Base-by-base conservation (phyloP, 2,888 invertebrate genomes). In the Rosalia funebris region DNA sequence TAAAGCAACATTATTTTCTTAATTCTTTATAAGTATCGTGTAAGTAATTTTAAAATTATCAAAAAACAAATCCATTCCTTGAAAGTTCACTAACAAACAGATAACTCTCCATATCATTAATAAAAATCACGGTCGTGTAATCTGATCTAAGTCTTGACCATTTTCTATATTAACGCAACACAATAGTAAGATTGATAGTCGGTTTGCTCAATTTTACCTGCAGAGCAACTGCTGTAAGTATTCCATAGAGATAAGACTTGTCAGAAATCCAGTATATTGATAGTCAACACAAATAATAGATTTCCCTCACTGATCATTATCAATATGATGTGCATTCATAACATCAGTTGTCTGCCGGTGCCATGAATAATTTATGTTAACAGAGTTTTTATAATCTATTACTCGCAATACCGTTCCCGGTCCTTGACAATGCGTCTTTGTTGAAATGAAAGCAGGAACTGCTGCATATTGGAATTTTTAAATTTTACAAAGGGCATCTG, bases 211-310 rank as follows among this genome's bases (percentile, higher is more conserved):
- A 32, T n/a, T 10, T 32, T 31, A 31, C 31, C 31, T 31, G 25
- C 31, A 47, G 46, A 31, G 5, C 16, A n/a, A 41, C 4, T 1
- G 15, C 11, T 4, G 1, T 15, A 15, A 34, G n/a, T 5, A 15
- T 7, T 12, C 1, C 4, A 46, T 46, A 9, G n/a, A 48, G 17
- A 48, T 48, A 48, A 20, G 7, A 34, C 12, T 16, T 12, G 48
- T 19, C 48, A 48, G 1, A 34, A 34, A 7, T n/a, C 34, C 2
- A n/a, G 10, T 34, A 34, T n/a, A 34, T 34, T 34, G 34, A 11
- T 7, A n/a, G 34, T n/a, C 7, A n/a, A 11, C 34, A n/a, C 10
- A 34, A 34, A 34, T 34, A 2, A 34, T 10, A n/a, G 5, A 34
- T 34, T 34, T n/a, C 11, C 11, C 11, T 10, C 34, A 34, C 3